Base-by-base conservation (phyloP, 2,888 invertebrate species). In the Trichopoda pennipes region DNA sequence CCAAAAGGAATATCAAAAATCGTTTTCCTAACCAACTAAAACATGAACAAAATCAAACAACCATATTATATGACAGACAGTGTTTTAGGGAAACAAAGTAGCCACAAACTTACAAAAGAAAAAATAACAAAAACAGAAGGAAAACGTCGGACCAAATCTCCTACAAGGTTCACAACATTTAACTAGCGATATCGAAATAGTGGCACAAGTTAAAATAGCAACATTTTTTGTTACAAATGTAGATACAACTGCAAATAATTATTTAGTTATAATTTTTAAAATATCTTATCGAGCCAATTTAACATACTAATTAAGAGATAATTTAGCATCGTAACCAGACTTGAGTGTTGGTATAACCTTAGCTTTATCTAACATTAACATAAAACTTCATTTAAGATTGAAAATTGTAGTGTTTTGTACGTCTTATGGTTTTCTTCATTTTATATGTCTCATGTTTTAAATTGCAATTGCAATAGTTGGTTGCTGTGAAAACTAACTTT, bases 41-140 rank as follows among this genome's bases (percentile, higher is more conserved):
- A 70, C 38, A 55, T 14, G 19, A 61, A 63, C 53, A 28, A 28
- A 63, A 63, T 64, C 49, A 77, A 70, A 70, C 49, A 58, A 63
- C 42, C 51, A 58, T 51, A 77, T 70, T 38, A 58, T 55, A 63
- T 58, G 58, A 35, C 77, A 70, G 70, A 64, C 77, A 77, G 38
- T 56, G 42, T 55, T 47, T 44, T 47, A 61, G 55, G 42, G 47
- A 69, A 69, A 61, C 68, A 69, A 70, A 56, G 55, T 76, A 77
- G 70, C 77, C 58, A 58, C n/a, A 32, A 19, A 64, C n/a, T 17
- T 9, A 66, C 21, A 49, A 23, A 4, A 49, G 51, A 16, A 23
- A 49, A 66, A 10, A 38, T 56, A 49, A 12, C 28, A 58, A 38
- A 56, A 28, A 16, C 10, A 10, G 53, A 12, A 28, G 3, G 16